Evolutionary conservation across 2,888 invertebrate species (phyloP).

Genomic region (Agrotis segetum): DNA sequence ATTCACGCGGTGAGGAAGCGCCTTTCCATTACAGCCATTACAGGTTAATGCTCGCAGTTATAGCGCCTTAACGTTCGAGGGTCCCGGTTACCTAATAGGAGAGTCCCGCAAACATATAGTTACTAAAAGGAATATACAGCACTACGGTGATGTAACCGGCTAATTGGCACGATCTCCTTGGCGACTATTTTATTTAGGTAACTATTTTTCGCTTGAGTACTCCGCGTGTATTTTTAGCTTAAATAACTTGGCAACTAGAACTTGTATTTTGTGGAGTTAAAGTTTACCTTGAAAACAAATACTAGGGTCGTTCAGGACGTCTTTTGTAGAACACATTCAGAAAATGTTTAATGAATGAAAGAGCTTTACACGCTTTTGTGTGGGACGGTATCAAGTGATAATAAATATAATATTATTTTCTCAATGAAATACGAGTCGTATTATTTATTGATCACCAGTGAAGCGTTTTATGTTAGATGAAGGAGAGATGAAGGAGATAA

Average conservation of each 20-base stretch:
- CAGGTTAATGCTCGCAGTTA: too few relatives aligned
- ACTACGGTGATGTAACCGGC: constrained; percentile 31
- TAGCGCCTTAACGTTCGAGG: too few relatives aligned
- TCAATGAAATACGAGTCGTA: constrained; percentile 15
- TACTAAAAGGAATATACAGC: constrained; percentile 29
- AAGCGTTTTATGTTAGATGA: constrained; percentile 29
- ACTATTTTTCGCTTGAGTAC: constrained; percentile 17
- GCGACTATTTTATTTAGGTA: constrained; percentile 37
- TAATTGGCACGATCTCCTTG: constrained; percentile 57
- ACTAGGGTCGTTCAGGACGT: background rate
- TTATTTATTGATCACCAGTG: constrained; percentile 18
- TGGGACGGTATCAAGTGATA: constrained; percentile 14
- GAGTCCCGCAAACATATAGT: too few relatives aligned
- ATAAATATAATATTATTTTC: constrained; percentile 33
- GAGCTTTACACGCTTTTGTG: background rate
- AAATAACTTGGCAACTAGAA: background rate
- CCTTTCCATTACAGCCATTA: too few relatives aligned
- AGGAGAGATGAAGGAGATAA: constrained; percentile 19
- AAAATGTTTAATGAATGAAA: constrained; percentile 37
- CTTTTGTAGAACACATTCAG: constrained; percentile 3
- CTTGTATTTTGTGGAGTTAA: constrained; percentile 1
- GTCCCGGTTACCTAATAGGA: too few relatives aligned
- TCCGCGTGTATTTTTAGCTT: constrained; percentile 25
- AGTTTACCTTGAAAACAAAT: constrained; percentile 1
- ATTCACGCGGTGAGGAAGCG: too few relatives aligned